phyloP scores from a whole-genome alignment of 2,888 invertebrate species.

The Trilocha varians region DNA sequence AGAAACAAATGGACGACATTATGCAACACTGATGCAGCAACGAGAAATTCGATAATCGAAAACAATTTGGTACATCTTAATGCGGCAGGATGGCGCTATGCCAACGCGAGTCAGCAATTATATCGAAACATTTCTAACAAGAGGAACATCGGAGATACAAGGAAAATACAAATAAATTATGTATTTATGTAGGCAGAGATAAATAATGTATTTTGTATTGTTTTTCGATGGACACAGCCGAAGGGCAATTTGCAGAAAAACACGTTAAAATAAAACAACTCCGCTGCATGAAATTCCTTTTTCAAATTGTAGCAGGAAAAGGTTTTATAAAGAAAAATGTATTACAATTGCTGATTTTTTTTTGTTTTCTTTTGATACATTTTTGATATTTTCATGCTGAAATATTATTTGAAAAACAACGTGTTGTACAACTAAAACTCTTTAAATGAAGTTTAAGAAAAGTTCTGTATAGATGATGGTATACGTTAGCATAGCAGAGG shows the following conservation, averaged over 20 bases:
- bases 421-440: no score
- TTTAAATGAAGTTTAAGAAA: no score
- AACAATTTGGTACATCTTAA: constrained; percentile 4
- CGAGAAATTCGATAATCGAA: not conserved
- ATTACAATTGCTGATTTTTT: not conserved
- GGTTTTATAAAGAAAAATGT: no score
- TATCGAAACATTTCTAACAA: constrained; percentile 11
- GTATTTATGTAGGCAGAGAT: not conserved
- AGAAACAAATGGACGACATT: constrained; percentile 6
- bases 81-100: constrained; percentile 12
- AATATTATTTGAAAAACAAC: no score
- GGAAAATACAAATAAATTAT: not conserved
- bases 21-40: constrained; percentile 7
- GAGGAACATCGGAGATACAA: not conserved
- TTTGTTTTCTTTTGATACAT: not conserved
- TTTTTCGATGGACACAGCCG: not conserved
- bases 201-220: not conserved
- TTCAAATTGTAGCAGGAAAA: no score
- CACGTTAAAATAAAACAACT: no score
- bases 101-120: constrained; percentile 15
- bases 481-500: no score
- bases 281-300: not conserved
- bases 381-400: no score
- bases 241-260: no score
- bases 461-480: no score